These are phyloP conservation scores for Podargus strigoides DNA, from an alignment of 2,797 vertebrate species.

Conservation along the genomic window DNA sequence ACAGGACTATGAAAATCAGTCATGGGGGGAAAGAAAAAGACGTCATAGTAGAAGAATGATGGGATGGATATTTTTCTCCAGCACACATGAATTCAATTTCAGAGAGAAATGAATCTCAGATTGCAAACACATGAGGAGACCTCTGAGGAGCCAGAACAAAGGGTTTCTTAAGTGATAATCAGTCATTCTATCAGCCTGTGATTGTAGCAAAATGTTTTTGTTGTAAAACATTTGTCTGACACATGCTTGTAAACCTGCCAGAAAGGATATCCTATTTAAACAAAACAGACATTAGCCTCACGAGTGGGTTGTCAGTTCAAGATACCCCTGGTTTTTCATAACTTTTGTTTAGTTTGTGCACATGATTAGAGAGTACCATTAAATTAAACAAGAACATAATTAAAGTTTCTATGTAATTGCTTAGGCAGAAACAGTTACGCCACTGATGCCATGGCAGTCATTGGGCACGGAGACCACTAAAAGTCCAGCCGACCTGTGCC, in stretches of 20 bases:
- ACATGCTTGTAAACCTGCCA: conserved; percentile 67
- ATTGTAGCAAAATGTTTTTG: conserved; percentile 57
- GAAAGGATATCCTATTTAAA: conserved; percentile 48
- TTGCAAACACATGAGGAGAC: conserved; percentile 50
- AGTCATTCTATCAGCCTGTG: conserved; percentile 52
- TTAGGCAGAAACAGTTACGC: background rate
- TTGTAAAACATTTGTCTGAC: conserved; percentile 65
- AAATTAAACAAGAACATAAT: background rate
- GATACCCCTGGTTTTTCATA: background rate
- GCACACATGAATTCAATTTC: conserved; percentile 63
- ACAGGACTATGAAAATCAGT: conserved; percentile 40
- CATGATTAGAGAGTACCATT: background rate
- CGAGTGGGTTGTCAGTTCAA: background rate
- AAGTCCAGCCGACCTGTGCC: background rate
- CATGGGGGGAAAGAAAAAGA: conserved; percentile 3
- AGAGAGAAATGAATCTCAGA: conserved; percentile 46
- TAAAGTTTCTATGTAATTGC: background rate
- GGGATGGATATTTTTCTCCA: conserved; percentile 20
- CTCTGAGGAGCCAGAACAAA: conserved; percentile 58
- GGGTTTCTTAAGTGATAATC: conserved; percentile 48
- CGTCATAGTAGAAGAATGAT: conserved; percentile 42
- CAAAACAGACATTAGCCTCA: conserved; percentile 10
- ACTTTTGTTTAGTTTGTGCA: background rate
- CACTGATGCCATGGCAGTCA: background rate
- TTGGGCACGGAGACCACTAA: fast-evolving